Conservation (phyloP, 2,888 invertebrate genomes). For the Lydus trimaculatus region DNA sequence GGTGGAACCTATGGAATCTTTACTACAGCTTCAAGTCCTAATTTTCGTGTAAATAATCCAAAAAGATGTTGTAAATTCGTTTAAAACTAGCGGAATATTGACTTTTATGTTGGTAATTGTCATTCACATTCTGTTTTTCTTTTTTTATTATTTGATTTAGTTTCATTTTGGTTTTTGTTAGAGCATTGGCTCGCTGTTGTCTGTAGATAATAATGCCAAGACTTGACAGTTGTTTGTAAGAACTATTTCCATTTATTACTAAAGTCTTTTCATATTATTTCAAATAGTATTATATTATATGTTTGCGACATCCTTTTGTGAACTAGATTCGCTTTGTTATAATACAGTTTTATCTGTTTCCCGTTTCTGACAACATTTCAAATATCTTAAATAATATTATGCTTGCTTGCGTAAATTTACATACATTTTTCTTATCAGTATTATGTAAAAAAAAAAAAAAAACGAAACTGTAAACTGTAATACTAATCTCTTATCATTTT, state of each 20-base stretch:
- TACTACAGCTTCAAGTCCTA: not conserved
- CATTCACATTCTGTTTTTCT: not conserved
- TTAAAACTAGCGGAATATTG: not conserved
- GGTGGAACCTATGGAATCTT: not conserved
- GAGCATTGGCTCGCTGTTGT: not conserved
- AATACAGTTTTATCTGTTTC: conserved; percentile 31
- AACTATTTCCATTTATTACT: conserved; percentile 29
- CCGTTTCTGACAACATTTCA: conserved; percentile 30
- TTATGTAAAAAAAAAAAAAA: not conserved
- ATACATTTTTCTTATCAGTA: not conserved
- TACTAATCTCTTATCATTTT: conserved; percentile 12
- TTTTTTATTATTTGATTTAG: not conserved
- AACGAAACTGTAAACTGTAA: not conserved
- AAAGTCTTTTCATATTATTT: conserved; percentile 29
- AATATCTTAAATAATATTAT: conserved; percentile 33
- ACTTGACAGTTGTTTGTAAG: conserved; percentile 20
- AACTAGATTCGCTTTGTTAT: conserved; percentile 29
- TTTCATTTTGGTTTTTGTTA: not conserved
- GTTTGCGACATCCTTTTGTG: conserved; percentile 26
- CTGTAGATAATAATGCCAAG: not conserved
- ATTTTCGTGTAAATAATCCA: not conserved
- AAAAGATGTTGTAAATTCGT: not conserved
- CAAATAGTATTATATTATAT: conserved; percentile 25
- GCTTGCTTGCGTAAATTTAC: conserved; percentile 12
- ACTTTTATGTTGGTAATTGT: not conserved